Base-by-base conservation (phyloP, 2,113 vertebrate genomes). In the Porphyrio hochstetteri region DNA sequence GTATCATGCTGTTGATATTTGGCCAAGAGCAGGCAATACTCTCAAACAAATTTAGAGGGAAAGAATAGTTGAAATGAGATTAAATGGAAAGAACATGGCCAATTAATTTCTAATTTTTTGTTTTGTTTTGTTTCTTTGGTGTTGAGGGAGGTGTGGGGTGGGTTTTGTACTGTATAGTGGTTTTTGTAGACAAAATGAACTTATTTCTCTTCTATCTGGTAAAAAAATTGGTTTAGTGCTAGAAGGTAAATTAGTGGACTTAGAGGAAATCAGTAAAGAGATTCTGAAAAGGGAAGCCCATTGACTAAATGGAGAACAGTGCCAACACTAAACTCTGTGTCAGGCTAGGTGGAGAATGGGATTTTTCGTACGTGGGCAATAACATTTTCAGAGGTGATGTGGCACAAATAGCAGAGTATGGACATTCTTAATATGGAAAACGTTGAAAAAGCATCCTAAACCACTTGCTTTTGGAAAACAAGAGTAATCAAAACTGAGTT, bases 61-160 rank as follows among this genome's bases (percentile, higher is more conserved):
- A 86, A 74, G 4, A 82, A 88, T 23, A 83, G 16, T 27, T 80
- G 40, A 88, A 60, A 82, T 53, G 6, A 86, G 21, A 80, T 69
- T 70, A 86, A 92, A 56, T 48, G 13, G 28, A 88, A 90, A 87
- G 68, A 11, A 60, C 5, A 46, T 79, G 55, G 40, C 6, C 71
- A 78, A 77, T 10, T 46, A 55, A 55, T 3, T 59, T 82, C 15
- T 75, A 16, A 28, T 29, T 53, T 33, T 31, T 57, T 53, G 55
- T 21, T 4, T 44, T n/a, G n/a, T n/a, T 53, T 38, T 53, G 3
- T 59, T 90, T 70, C 18, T 80, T 91, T 72, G 36, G 7, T 0
- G 1, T 5, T 5, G 7, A 7, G 11, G 13, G 5, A 35, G 11
- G 17, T 35, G 8, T 48, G 8, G 4, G 28, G 8, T 3, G 27